These are phyloP conservation scores for Sinotaia quadrata DNA, from an alignment of 2,888 invertebrate species.

Conservation along the genomic window DNA sequence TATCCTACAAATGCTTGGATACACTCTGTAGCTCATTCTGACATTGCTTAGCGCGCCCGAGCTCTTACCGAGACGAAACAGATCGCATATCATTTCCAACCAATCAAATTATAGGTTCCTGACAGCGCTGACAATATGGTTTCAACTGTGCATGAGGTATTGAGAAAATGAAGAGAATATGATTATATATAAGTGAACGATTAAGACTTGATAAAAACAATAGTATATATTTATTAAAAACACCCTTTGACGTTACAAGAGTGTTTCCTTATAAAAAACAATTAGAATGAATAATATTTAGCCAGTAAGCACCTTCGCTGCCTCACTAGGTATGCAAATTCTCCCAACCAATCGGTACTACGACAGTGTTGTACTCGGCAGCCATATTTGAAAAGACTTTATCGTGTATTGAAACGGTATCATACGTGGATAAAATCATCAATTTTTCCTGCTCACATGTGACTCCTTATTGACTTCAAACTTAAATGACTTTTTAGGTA, in stretches of 20 bases:
- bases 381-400: conserved; percentile 19
- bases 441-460: conserved; percentile 18
- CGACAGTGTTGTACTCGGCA: conserved; percentile 29
- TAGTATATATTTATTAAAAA: too few species aligned
- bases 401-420: conserved; percentile 9
- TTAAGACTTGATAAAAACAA: too few species aligned
- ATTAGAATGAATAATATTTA: too few species aligned
- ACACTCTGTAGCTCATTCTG: too few species aligned
- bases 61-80: too few species aligned
- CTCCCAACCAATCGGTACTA: conserved; percentile 52
- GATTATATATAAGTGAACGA: too few species aligned
- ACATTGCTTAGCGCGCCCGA: too few species aligned
- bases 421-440: conserved; percentile 19
- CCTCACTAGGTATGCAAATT: conserved; percentile 45
- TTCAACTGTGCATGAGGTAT: conserved; percentile 45
- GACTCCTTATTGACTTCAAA: neutral
- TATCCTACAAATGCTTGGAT: too few species aligned
- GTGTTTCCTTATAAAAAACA: too few species aligned
- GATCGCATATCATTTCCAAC: conserved; percentile 57
- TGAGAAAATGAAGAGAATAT: conserved; percentile 32
- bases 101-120: conserved; percentile 57
- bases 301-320: too few species aligned
- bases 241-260: too few species aligned
- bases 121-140: conserved; percentile 58
- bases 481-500: conserved; percentile 5